These are phyloP conservation scores for Amblyornis subalaris DNA, from an alignment of 2,113 vertebrate genomes.

Conservation along the genomic window DNA sequence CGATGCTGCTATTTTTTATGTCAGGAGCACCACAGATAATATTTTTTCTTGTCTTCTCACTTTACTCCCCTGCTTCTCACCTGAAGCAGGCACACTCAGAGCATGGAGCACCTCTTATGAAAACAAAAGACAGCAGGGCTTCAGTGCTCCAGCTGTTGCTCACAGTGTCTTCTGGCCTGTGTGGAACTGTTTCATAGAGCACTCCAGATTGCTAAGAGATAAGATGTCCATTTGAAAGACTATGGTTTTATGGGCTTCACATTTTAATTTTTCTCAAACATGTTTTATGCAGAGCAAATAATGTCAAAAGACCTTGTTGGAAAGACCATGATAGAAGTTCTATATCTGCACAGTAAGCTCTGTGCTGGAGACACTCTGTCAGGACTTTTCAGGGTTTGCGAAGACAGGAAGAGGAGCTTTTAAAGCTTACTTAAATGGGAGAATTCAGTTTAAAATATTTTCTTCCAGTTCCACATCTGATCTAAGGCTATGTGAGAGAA, in stretches of 20 bases:
- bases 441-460: neutral
- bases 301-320: neutral
- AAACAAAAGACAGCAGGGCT: neutral
- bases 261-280: neutral
- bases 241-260: neutral
- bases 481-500: neutral
- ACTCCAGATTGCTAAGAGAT: neutral
- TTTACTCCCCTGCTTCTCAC: neutral
- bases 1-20: neutral
- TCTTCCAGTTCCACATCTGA: neutral
- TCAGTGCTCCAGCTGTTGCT: neutral
- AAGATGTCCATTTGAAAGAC: neutral
- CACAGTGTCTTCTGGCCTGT: neutral
- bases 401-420: neutral
- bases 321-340: neutral
- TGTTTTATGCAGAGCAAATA: neutral
- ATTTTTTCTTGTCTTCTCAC: neutral
- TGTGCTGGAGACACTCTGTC: neutral
- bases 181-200: neutral
- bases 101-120: neutral
- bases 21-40: neutral
- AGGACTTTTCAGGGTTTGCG: neutral
- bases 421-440: neutral
- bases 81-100: neutral
- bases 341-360: neutral